Base-by-base conservation (phyloP, 1,140 invertebrate genomes). In the Hycleus cichorii region DNA sequence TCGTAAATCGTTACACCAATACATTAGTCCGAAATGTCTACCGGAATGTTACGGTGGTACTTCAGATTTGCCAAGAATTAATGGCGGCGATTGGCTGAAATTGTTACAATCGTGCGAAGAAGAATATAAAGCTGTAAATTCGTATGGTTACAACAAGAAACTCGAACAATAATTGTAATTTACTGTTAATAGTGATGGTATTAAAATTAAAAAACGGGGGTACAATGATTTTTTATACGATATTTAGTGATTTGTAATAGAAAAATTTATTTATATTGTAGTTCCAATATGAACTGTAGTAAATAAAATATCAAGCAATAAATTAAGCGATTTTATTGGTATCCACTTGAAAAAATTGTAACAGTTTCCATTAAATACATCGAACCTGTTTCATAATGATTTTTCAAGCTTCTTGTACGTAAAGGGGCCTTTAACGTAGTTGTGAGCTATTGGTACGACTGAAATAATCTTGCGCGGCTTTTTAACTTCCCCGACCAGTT, bases 31-130 rank as follows among this genome's bases (percentile, higher is more conserved):
- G 11, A 88, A 90, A 64, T 86, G 82, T 62, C 76, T 95, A 58
- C 89, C 90, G 0, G 77, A 83, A 3, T 82, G 81, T 61, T 91
- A 92, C 64, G 90, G 89, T 8, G 92, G 93, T 24, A 86, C 82
- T 4, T 67, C 88, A 2, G 77, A 83, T 56, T 74, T 89, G 43
- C 82, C 71, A 3, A 75, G 77, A 47, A 77, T 90, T 24, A 81
- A 78, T 6, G 86, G 88, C 3, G 60, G 75, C 0, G 81, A 90
- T 50, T 91, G 89, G 89, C 76, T 85, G 40, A 78, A 89, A 67
- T 68, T 91, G 12, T 71, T 91, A 25, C 47, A 83, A 0, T 79
- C 81, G 67, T 85, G 83, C 65, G 88, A 90, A 63, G 71, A 80
- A 45, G 89, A 91, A 75, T 91, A 84, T 70, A 80, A 81, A 54